Conservation (phyloP, 2,797 vertebrate genomes). For the Enoplosus armatus region DNA sequence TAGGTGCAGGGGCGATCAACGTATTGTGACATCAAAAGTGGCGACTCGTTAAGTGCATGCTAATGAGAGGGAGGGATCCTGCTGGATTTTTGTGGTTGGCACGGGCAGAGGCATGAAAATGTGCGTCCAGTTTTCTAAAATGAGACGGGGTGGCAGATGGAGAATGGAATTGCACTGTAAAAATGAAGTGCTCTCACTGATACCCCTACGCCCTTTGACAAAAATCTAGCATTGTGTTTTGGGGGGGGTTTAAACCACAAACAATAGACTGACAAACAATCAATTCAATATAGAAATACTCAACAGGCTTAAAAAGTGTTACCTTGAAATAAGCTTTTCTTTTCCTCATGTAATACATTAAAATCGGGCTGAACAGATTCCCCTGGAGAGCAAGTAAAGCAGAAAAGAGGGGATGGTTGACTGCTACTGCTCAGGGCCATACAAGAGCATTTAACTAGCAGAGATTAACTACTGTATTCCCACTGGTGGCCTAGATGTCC, state of each 20-base stretch:
- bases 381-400: conserved; percentile 60
- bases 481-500: conserved; percentile 77
- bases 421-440: conserved; percentile 78
- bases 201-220: not conserved
- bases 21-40: conserved; percentile 53
- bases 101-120: conserved; percentile 25
- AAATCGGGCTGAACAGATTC: conserved; percentile 60
- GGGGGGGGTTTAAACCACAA: no score
- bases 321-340: conserved; percentile 58
- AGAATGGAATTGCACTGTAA: conserved; percentile 15
- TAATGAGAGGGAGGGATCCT: conserved; percentile 50
- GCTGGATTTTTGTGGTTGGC: conserved; percentile 28
- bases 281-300: conserved; percentile 39
- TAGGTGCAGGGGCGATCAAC: conserved; percentile 52
- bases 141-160: conserved; percentile 22
- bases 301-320: conserved; percentile 42
- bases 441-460: conserved; percentile 83
- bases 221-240: no score
- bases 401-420: conserved; percentile 68
- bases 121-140: conserved; percentile 26
- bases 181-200: not conserved
- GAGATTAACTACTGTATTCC: conserved; percentile 82
- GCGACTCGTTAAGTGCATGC: conserved; percentile 57
- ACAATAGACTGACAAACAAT: conserved; percentile 23
- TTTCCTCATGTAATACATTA: conserved; percentile 55